Percentiles rank a stretch among this genome's conserved stretches.
Evolutionary conservation across 2,113 vertebrate species (phyloP).

Genomic region (Mesocricetus auratus): DNA sequence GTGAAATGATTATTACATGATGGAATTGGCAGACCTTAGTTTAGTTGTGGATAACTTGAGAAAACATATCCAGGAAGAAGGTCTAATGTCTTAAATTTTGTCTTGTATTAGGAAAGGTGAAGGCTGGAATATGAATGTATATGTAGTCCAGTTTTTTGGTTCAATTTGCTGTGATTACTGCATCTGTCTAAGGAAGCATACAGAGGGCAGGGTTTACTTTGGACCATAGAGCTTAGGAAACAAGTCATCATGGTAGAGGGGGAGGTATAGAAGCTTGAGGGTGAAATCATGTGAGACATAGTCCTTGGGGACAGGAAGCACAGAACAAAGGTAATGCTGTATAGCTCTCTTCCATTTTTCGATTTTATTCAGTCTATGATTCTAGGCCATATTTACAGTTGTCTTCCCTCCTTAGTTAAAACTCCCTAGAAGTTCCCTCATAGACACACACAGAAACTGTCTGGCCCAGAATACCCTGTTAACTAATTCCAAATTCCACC

Average conservation of each 20-base stretch:
- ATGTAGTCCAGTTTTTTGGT: background rate
- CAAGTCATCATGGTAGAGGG: too few relatives aligned
- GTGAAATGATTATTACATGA: background rate
- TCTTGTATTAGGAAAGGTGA: background rate
- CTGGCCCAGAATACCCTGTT: background rate
- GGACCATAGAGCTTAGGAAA: background rate
- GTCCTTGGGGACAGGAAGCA: background rate
- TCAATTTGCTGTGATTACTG: background rate
- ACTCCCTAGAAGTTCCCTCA: background rate
- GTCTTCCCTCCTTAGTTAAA: background rate
- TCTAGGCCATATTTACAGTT: too few relatives aligned
- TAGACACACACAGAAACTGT: background rate
- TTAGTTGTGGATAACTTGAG: background rate
- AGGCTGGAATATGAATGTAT: fast-evolving
- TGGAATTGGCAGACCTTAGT: background rate
- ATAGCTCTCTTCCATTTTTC: fast-evolving
- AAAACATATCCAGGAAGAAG: background rate
- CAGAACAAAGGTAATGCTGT: background rate
- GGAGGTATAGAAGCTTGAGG: too few relatives aligned
- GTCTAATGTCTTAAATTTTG: background rate
- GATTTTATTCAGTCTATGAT: background rate
- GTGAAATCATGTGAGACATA: background rate
- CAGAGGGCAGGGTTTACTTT: background rate
- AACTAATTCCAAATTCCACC: background rate
- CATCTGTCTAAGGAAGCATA: background rate